phyloP scores from a whole-genome alignment of 2,888 invertebrate species.

The Allygus modestus region DNA sequence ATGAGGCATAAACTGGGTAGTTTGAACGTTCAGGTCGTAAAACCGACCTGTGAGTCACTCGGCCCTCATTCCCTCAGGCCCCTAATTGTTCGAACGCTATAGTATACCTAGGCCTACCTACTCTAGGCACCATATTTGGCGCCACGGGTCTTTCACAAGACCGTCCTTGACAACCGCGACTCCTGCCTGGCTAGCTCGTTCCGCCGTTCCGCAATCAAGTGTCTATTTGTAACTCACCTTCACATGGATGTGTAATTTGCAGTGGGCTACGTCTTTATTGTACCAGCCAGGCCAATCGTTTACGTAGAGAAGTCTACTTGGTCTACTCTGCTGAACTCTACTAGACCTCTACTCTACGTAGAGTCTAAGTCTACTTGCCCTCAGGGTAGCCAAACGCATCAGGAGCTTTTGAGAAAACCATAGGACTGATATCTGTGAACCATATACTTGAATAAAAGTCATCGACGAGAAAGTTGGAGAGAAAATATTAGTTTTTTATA shows the following conservation, averaged over 20 bases:
- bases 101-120: neutral
- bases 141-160: slow-evolving; percentile 14
- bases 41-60: neutral
- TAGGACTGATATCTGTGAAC: no score
- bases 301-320: no score
- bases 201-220: slow-evolving; percentile 2
- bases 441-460: no score
- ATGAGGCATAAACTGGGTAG: neutral
- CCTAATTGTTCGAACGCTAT: neutral
- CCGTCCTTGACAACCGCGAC: slow-evolving; percentile 38
- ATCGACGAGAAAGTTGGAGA: no score
- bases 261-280: neutral
- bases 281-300: no score
- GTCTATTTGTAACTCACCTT: slow-evolving; percentile 22
- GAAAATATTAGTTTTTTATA: no score
- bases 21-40: neutral
- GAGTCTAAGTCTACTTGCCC: no score
- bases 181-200: neutral
- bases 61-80: neutral
- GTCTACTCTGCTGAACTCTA: no score
- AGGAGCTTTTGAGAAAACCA: no score
- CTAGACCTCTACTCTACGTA: no score
- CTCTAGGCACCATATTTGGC: slow-evolving; percentile 46
- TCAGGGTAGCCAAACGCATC: no score
- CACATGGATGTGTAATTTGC: neutral